Percentiles rank a stretch among this genome's conserved stretches.
phyloP scores from a whole-genome alignment of 2,113 vertebrate genomes.

The Platanista minor region DNA sequence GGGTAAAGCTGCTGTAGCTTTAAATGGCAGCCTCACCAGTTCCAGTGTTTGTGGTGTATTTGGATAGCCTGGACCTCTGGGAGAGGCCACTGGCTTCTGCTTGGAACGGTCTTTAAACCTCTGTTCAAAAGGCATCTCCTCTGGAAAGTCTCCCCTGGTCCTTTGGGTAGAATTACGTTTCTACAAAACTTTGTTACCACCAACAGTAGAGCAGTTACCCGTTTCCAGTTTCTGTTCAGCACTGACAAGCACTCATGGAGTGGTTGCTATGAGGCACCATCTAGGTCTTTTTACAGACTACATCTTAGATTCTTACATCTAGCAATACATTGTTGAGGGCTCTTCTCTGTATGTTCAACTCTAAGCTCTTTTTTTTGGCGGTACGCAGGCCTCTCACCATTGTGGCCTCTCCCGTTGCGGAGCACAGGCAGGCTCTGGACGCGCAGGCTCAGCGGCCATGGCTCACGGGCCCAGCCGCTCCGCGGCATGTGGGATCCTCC shows the following conservation, averaged over 20 bases:
- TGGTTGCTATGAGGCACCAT: not conserved
- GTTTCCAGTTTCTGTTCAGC: not conserved
- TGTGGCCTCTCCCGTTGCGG: no score
- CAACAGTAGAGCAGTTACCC: not conserved
- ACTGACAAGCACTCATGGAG: not conserved
- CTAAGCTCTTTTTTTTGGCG: not conserved
- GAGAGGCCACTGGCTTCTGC: not conserved
- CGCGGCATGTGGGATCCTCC: no score
- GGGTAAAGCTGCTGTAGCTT: not conserved
- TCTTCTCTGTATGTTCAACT: not conserved
- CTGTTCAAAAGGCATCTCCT: not conserved
- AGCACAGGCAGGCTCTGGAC: no score
- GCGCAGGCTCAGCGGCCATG: no score
- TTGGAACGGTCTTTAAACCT: not conserved
- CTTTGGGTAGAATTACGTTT: not conserved
- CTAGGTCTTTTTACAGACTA: not conserved
- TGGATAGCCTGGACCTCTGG: not conserved
- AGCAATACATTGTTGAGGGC: not conserved
- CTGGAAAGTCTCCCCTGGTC: not conserved
- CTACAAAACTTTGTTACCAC: not conserved
- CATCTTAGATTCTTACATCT: not conserved
- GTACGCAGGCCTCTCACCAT: no score
- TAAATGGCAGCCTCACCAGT: not conserved
- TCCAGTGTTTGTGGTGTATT: no score
- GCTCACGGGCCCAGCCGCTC: no score